Conservation (phyloP, 2,888 invertebrate species). For the Xanthorhoe designata region DNA sequence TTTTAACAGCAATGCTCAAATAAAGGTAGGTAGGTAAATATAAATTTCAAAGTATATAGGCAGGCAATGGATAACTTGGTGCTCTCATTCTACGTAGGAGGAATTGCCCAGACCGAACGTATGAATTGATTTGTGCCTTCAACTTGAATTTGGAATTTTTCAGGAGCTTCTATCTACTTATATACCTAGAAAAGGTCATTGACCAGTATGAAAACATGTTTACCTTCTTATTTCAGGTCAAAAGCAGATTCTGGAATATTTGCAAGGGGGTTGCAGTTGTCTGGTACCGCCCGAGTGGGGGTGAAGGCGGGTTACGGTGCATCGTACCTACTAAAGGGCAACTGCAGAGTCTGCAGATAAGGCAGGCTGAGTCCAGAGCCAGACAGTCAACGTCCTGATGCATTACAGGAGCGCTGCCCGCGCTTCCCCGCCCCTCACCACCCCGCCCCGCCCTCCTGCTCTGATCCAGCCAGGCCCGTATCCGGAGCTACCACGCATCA, state of each 20-base stretch:
- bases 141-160: neutral
- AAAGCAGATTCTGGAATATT: slow-evolving; percentile 70
- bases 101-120: too few relatives aligned
- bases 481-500: slow-evolving; percentile 58
- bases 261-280: slow-evolving; percentile 72
- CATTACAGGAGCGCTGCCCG: slow-evolving; percentile 62
- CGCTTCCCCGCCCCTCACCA: slow-evolving; percentile 47
- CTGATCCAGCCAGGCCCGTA: slow-evolving; percentile 66
- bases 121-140: neutral
- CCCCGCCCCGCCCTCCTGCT: slow-evolving; percentile 42
- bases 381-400: slow-evolving; percentile 85
- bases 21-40: too few relatives aligned
- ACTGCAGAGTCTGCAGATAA: slow-evolving; percentile 86
- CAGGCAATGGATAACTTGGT: too few relatives aligned
- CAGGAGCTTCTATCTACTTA: slow-evolving; percentile 1
- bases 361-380: slow-evolving; percentile 80
- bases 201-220: slow-evolving; percentile 59
- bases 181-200: slow-evolving; percentile 48
- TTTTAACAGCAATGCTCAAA: too few relatives aligned
- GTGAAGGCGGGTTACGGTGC: slow-evolving; percentile 78
- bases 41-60: too few relatives aligned
- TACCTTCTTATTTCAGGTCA: slow-evolving; percentile 76
- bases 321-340: slow-evolving; percentile 85
- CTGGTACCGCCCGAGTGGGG: slow-evolving; percentile 65
- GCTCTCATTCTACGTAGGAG: too few relatives aligned